phyloP scores from a whole-genome alignment of 2,797 vertebrate genomes.

The Pseudopleuronectes americanus region DNA sequence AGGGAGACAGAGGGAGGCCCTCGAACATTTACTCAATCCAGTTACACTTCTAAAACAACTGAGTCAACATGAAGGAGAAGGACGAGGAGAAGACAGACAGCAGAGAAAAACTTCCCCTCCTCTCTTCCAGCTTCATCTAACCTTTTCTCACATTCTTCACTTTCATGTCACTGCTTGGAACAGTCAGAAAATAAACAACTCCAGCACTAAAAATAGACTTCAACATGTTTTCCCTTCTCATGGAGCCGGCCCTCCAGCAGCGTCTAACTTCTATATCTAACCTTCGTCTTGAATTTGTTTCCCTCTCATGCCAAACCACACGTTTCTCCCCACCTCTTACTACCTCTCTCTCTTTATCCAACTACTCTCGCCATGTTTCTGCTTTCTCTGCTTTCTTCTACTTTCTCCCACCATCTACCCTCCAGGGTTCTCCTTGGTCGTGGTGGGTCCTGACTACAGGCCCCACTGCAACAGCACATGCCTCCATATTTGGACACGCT shows the following conservation, averaged over 20 bases:
- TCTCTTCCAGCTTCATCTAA: slow-evolving; percentile 6
- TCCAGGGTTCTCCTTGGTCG: slow-evolving; percentile 57
- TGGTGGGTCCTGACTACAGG: slow-evolving; percentile 72
- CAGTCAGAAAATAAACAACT: slow-evolving; percentile 58
- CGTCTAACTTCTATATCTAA: slow-evolving; percentile 24
- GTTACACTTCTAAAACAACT: background rate
- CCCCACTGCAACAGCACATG: slow-evolving; percentile 73
- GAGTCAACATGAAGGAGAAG: background rate
- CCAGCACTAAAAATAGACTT: slow-evolving; percentile 48
- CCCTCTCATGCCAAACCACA: slow-evolving; percentile 15
- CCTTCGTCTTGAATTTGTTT: background rate
- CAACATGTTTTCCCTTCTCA: slow-evolving; percentile 33
- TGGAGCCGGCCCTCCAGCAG: slow-evolving; percentile 25
- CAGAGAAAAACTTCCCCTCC: background rate
- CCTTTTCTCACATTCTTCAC: slow-evolving; percentile 51
- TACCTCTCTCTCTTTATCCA: slow-evolving; percentile 10
- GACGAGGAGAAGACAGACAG: background rate
- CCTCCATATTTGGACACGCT: slow-evolving; percentile 86
- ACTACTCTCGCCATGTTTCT: slow-evolving; percentile 26
- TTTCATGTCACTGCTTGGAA: slow-evolving; percentile 44
- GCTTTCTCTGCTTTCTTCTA: slow-evolving; percentile 18
- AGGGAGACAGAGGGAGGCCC: background rate
- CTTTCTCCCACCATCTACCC: slow-evolving; percentile 45
- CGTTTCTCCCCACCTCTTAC: slow-evolving; percentile 15
- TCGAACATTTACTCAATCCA: background rate